phyloP scores from a whole-genome alignment of 2,888 invertebrate species.

The Miltochrista miniata region DNA sequence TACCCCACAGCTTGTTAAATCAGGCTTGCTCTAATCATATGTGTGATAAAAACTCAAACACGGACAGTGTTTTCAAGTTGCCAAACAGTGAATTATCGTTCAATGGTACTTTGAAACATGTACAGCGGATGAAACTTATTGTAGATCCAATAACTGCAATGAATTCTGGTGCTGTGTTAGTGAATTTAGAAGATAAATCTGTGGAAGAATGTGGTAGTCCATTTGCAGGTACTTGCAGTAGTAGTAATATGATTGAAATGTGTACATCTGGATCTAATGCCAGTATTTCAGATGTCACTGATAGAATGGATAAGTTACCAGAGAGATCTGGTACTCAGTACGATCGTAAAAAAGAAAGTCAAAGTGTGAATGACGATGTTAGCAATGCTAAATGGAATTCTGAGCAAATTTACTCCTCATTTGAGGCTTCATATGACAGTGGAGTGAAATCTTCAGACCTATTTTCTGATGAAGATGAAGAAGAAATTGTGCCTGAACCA shows the following conservation, averaged over 20 bases:
- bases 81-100: no score
- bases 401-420: constrained; percentile 74
- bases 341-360: constrained; percentile 48
- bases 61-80: constrained; percentile 71
- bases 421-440: no score
- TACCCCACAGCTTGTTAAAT: constrained; percentile 48
- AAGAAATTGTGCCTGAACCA: constrained; percentile 39
- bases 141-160: no score
- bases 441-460: constrained; percentile 89
- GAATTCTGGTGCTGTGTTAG: no score
- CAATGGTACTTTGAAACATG: no score
- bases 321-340: constrained; percentile 64
- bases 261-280: constrained; percentile 40
- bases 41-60: constrained; percentile 46
- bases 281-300: constrained; percentile 45
- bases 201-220: constrained; percentile 36
- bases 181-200: no score
- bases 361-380: constrained; percentile 45
- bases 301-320: constrained; percentile 49
- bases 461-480: constrained; percentile 85
- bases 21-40: constrained; percentile 44
- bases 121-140: no score
- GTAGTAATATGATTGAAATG: constrained; percentile 33
- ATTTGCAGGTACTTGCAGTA: constrained; percentile 27
- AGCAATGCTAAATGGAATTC: constrained; percentile 65